phyloP scores from a whole-genome alignment of 2,113 vertebrate genomes.

The Paramormyrops kingsleyae region DNA sequence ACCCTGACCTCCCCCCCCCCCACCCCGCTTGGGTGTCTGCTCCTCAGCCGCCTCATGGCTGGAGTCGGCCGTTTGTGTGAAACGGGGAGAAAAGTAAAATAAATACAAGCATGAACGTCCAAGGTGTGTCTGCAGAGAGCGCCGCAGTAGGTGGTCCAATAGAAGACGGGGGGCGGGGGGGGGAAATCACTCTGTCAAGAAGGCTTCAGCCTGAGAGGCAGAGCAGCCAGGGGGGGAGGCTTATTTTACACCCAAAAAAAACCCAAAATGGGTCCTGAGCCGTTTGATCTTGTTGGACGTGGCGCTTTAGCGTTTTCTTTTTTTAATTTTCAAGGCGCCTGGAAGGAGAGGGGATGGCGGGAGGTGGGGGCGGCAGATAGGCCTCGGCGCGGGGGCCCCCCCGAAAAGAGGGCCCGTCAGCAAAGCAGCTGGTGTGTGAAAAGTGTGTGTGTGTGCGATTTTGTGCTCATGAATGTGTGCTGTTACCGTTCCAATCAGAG shows the following conservation, averaged over 20 bases:
- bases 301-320: not conserved
- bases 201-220: constrained; percentile 30
- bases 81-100: constrained; percentile 6
- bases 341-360: not conserved
- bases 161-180: constrained; percentile 8
- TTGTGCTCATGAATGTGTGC: not conserved
- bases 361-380: not conserved
- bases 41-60: not conserved
- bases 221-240: constrained; percentile 22
- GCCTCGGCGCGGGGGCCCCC: not conserved
- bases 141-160: constrained; percentile 56
- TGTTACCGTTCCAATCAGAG: not conserved
- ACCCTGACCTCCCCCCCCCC: not conserved
- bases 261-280: not conserved
- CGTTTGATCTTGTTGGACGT: constrained; percentile 1
- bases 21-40: not conserved
- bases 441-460: not conserved
- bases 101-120: not conserved
- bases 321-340: not conserved
- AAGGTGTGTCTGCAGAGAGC: not conserved
- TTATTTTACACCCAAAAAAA: constrained; percentile 29
- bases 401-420: not conserved
- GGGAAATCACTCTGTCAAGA: constrained; percentile 49
- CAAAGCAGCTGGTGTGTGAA: not conserved
- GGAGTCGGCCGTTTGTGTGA: not conserved